Evolutionary conservation across 2,888 invertebrate genomes (phyloP), one percentile per base, ranked within the genome.

Genomic region (Muscina levida): DNA sequence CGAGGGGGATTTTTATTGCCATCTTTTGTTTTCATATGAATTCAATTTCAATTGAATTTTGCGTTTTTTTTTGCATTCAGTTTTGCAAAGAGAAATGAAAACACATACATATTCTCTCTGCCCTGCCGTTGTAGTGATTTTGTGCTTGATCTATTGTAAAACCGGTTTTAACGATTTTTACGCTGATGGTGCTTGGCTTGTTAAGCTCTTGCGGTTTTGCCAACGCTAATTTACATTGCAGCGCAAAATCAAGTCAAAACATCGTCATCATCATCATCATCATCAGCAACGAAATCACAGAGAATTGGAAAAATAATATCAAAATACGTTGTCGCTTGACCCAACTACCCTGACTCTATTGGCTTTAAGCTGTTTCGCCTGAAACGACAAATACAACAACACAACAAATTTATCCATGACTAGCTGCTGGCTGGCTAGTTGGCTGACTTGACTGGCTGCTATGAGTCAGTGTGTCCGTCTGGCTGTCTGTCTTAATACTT

Each of bases 311-410:
- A 15, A 57, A 66, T 31, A 31, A 31, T 31, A 31, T 5, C 3
- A 5, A 31, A 31, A 31, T 31, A 39, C 26, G 44, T 37, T 17
- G 48, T 46, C 44, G 66, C 67, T 81, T 81, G 77, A 77, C 81
- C 81, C 66, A 72, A 68, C 81, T 75, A 77, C 74, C 77, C 74
- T 77, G 74, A 74, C 71, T 62, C n/a, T 59, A 31, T 66, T 66
- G 48, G 67, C 51, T 31, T 44, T 1, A 22, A 31, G 19, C 62
- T 13, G 62, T 19, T 19, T 56, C n/a, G 24, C 24, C 24, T 56
- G n/a, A 59, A 59, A 37, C 57, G 57, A 37, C n/a, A n/a, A n/a
- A n/a, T n/a, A n/a, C n/a, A n/a, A n/a, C n/a, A n/a, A n/a, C n/a
- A n/a, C n/a, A 31, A 57, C 57, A 57, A 57, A 11, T 57, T 31